Conservation (phyloP, 2,113 vertebrate species). For the Microcebus jonahi region DNA sequence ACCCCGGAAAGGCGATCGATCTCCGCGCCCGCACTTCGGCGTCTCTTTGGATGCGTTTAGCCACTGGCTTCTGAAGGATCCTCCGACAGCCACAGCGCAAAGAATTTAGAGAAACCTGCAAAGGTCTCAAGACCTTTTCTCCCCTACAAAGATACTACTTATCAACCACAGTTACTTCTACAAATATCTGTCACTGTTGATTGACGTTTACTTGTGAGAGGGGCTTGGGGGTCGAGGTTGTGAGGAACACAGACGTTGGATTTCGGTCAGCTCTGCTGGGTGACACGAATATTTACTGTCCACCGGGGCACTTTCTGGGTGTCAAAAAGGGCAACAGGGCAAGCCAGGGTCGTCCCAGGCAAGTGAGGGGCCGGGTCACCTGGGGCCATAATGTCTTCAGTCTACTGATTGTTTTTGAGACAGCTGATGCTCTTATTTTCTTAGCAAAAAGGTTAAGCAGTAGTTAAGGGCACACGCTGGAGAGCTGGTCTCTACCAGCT, state of each 20-base stretch:
- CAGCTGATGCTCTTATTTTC: not conserved
- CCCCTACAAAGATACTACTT: not conserved
- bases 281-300: rapidly evolving
- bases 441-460: no score
- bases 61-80: not conserved
- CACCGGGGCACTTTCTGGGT: not conserved
- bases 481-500: not conserved
- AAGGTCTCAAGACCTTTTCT: not conserved
- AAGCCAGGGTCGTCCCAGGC: not conserved
- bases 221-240: no score
- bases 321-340: not conserved
- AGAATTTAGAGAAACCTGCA: not conserved
- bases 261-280: not conserved
- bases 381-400: not conserved
- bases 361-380: not conserved
- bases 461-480: rapidly evolving
- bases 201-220: not conserved
- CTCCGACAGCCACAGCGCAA: not conserved
- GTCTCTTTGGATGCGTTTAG: not conserved
- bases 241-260: rapidly evolving
- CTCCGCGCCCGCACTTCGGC: not conserved
- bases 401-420: not conserved
- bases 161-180: not conserved
- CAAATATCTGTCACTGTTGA: not conserved
- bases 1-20: rapidly evolving